Conservation (phyloP, 1,140 invertebrate genomes). For the Drosophila cardini region DNA sequence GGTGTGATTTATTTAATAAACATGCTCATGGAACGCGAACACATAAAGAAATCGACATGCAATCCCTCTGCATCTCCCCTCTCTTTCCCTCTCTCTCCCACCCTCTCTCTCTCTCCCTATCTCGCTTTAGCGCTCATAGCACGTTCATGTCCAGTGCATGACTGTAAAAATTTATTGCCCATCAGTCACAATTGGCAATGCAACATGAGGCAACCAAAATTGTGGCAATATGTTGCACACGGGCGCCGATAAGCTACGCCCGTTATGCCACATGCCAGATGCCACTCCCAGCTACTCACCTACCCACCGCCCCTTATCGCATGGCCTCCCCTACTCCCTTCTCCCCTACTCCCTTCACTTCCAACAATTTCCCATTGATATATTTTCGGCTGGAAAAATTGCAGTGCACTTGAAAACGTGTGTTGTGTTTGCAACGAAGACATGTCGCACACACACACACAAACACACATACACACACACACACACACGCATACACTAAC, state of each 20-base stretch:
- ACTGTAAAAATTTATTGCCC: constrained; percentile 80
- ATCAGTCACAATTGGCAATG: constrained; percentile 79
- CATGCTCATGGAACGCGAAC: constrained; percentile 22
- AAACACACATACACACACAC: no score
- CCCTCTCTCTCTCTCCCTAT: not conserved
- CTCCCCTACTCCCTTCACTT: no score
- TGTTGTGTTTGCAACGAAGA: constrained; percentile 16
- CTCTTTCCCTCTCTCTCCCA: not conserved
- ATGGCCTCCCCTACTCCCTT: no score
- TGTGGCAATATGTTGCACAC: constrained; percentile 77
- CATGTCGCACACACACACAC: not conserved
- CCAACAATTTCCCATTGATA: not conserved
- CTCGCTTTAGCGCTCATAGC: constrained; percentile 1
- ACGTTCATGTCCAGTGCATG: constrained; percentile 62
- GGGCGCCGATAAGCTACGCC: constrained; percentile 63
- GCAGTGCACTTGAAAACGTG: constrained; percentile 22
- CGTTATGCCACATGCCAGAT: not conserved
- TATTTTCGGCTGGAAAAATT: not conserved
- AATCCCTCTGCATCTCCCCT: constrained; percentile 8
- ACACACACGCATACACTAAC: no score
- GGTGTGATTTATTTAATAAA: constrained; percentile 79
- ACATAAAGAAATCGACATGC: constrained; percentile 41
- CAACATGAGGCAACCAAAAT: constrained; percentile 49
- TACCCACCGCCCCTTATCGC: not conserved
- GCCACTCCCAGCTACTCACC: not conserved